Evolutionary conservation across 2,888 invertebrate species (phyloP), one percentile per base, ranked within the genome.

Genomic region (Tolmerus cingulatus): DNA sequence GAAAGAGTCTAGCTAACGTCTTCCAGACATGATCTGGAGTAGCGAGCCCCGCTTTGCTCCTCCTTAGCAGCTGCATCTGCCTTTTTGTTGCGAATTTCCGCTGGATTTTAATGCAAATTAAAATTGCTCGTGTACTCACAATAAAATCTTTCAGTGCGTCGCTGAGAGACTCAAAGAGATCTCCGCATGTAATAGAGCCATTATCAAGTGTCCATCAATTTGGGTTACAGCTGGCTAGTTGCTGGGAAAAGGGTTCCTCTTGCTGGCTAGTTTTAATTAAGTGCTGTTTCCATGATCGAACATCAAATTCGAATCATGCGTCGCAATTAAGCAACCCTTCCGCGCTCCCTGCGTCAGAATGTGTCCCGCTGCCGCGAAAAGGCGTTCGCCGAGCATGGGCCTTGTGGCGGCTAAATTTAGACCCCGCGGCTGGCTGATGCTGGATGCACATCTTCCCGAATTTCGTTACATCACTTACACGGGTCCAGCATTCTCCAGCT

Each of bases 11-110:
- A 66, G 82, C 57, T 40, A 82, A 55, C 37, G 4, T 55, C 82
- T 78, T 82, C 82, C 40, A 82, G 81, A 51, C 23, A 82, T 82
- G 82, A 82, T 66, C 57, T 82, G 30, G n/a, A 37, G 57, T 57
- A 82, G 66, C n/a, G 3, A 46, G 16, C 4, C 43, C 55, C n/a
- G 7, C 37, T 16, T 8, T 76, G 37, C 37, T 34, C 23, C 66
- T 66, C 8, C 27, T 23, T 66, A 9, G 12, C 66, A 66, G 43
- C 12, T 46, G 43, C 16, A 46, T 16, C 1, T 78, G 19, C 51
- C 8, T 51, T 40, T 55, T 77, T 78, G 19, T 78, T 43, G 19
- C 23, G 51, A 78, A 46, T 81, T 81, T 81, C 81, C 81, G 81
- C n/a, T 30, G 51, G n/a, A 55, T 55, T 81, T 81, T 55, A 43